A percentile compares a stretch with the other conserved stretches of the same genome.
Conservation (phyloP, 2,888 invertebrate species). For the Resseliella maxima region DNA sequence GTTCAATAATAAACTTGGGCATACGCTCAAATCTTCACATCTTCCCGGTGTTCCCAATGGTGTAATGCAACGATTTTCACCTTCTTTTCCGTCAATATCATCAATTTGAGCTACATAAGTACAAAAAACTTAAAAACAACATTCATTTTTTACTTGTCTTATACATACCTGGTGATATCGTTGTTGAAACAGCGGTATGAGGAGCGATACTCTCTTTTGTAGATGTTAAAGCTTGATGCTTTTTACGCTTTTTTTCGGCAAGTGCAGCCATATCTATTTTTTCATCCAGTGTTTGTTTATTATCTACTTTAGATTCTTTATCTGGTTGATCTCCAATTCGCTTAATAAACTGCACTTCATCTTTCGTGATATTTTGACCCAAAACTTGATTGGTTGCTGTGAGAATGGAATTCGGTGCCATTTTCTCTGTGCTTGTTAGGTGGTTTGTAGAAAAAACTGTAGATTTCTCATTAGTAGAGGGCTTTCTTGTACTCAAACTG, state of each 20-base stretch:
- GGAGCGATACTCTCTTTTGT: slow-evolving; percentile 13
- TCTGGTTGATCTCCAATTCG: slow-evolving; percentile 63
- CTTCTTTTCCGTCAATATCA: slow-evolving; percentile 69
- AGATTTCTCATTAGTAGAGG: neutral
- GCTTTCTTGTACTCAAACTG: neutral
- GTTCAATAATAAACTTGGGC: slow-evolving; percentile 85
- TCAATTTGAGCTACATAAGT: slow-evolving; percentile 66
- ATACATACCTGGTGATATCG: slow-evolving; percentile 67
- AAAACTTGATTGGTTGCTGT: slow-evolving; percentile 84
- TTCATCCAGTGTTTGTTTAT: slow-evolving; percentile 57
- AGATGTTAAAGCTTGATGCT: neutral
- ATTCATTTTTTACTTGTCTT: neutral
- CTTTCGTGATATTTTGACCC: slow-evolving; percentile 80
- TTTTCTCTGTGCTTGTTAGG: slow-evolving; percentile 64
- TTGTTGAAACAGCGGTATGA: neutral
- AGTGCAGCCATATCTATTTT: neutral
- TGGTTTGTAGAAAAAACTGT: neutral
- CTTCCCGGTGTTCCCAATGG: slow-evolving; percentile 83
- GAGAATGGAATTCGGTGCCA: slow-evolving; percentile 79
- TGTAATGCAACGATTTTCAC: slow-evolving; percentile 79
- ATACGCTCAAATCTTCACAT: slow-evolving; percentile 89
- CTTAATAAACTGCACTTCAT: slow-evolving; percentile 78
- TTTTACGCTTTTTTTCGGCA: slow-evolving; percentile 8
- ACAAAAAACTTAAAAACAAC: neutral
- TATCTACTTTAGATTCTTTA: slow-evolving; percentile 57